Evolutionary conservation across 2,113 vertebrate species (phyloP).

Genomic region (Amazona vittata): DNA sequence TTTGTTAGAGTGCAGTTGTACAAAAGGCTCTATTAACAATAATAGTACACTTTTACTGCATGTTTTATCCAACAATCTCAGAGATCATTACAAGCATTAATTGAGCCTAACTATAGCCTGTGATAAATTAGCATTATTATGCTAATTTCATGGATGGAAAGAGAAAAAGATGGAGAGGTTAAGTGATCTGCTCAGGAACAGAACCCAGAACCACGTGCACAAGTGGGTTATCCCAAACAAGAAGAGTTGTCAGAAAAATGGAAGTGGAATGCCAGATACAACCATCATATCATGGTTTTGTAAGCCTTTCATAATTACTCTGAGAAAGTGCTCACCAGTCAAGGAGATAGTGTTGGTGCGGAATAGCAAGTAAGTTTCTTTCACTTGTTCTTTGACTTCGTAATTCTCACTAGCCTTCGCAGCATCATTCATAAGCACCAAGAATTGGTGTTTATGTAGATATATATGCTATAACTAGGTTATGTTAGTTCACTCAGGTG

Average conservation of each 20-base stretch:
- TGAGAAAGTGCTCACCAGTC: neutral
- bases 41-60: conserved; percentile 40
- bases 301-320: neutral
- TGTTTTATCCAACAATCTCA: conserved; percentile 40
- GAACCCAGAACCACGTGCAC: neutral
- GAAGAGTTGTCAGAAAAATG: neutral
- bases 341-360: neutral
- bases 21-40: conserved; percentile 45
- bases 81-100: conserved; percentile 52
- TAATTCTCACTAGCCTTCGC: neutral
- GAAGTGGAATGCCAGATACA: neutral
- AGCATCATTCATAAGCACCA: neutral
- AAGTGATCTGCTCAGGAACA: neutral
- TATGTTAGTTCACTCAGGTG: neutral
- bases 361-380: neutral
- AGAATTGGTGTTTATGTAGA: neutral
- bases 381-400: neutral
- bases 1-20: conserved; percentile 5
- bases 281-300: neutral
- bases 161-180: conserved; percentile 15
- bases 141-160: conserved; percentile 38
- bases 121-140: conserved; percentile 44
- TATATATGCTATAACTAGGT: neutral
- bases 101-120: conserved; percentile 26
- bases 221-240: neutral